Base-by-base conservation (phyloP, 2,888 invertebrate genomes). In the Eilema sororculum region DNA sequence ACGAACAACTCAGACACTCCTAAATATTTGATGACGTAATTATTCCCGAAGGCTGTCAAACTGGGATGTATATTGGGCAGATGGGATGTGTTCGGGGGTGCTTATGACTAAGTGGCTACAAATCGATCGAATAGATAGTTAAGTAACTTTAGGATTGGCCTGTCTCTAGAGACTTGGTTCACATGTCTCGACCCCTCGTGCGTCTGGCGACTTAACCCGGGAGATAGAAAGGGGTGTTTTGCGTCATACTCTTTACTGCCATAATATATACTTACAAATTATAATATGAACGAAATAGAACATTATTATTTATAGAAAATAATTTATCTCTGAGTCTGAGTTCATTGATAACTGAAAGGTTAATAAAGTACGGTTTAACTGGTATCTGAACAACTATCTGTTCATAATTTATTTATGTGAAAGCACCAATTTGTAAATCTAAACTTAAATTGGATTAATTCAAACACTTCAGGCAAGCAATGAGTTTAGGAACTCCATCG, bases 131-230 rank as follows among this genome's bases (percentile, higher is more conserved):
- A 63, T 46, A 46, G 6, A 46, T 46, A 46, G 63, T 63, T 25
- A 63, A 46, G 41, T 25, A 63, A 25, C 46, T 46, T 63, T 46
- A 28, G 46, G 25, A 30, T 56, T 30, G 56, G 16, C 56, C 13
- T n/a, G 56, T 65, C 65, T 65, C 65, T 65, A 57, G 56, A 56
- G 65, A 65, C 22, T 30, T 57, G 13, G n/a, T 57, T 22, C 56
- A 62, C 61, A 62, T 24, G 8, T 37, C 33, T 37, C 37, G 16
- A 6, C 61, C 24, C 61, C 37, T 24, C 8, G 3, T 16, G 24
- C 22, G 24, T 37, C 61, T 24, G 61, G 61, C 37, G 61, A 24
- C 37, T 12, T 24, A 62, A 37, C 61, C 9, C 37, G 8, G 13
- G 37, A 37, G 22, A 37, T 37, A 9, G 24, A 61, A 61, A 24